phyloP scores from a whole-genome alignment of 2,113 vertebrate genomes.

The Stigmatopora nigra region DNA sequence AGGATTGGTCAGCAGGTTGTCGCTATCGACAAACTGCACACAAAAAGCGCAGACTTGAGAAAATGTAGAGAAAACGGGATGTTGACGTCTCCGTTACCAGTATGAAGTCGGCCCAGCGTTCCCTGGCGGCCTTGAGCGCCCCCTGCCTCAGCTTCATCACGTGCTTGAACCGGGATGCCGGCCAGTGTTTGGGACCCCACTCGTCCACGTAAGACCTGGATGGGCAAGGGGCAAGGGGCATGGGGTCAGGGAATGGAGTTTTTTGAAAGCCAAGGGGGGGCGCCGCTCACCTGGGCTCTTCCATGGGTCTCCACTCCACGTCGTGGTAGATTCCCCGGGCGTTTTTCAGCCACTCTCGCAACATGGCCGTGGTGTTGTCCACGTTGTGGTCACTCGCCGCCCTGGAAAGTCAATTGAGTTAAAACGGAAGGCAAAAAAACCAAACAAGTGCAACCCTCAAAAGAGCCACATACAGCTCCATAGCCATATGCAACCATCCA shows the following conservation, averaged over 20 bases:
- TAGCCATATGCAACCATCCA: too few relatives aligned
- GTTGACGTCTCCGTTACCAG: slow-evolving; percentile 69
- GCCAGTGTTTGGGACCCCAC: slow-evolving; percentile 93
- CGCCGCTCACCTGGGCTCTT: slow-evolving; percentile 78
- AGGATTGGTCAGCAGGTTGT: slow-evolving; percentile 93
- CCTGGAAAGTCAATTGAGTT: slow-evolving; percentile 62
- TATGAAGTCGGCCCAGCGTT: slow-evolving; percentile 93
- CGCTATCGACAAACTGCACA: slow-evolving; percentile 82
- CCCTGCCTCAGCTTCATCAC: slow-evolving; percentile 93
- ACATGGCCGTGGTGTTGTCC: slow-evolving; percentile 87
- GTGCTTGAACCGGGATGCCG: slow-evolving; percentile 83
- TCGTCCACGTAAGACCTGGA: slow-evolving; percentile 87
- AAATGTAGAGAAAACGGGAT: not conserved
- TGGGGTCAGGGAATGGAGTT: too few relatives aligned
- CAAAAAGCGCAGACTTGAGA: not conserved
- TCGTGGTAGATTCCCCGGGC: slow-evolving; percentile 84
- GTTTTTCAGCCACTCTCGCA: slow-evolving; percentile 86
- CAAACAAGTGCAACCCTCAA: too few relatives aligned
- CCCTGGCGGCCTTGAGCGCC: slow-evolving; percentile 81
- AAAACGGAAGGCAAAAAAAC: too few relatives aligned
- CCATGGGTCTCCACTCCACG: slow-evolving; percentile 93
- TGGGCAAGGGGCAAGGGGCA: not conserved
- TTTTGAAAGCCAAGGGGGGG: not conserved
- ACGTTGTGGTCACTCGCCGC: slow-evolving; percentile 87
- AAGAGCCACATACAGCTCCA: too few relatives aligned